Conservation (phyloP, 2,113 vertebrate species). For the Campylomormyrus tamandua region DNA sequence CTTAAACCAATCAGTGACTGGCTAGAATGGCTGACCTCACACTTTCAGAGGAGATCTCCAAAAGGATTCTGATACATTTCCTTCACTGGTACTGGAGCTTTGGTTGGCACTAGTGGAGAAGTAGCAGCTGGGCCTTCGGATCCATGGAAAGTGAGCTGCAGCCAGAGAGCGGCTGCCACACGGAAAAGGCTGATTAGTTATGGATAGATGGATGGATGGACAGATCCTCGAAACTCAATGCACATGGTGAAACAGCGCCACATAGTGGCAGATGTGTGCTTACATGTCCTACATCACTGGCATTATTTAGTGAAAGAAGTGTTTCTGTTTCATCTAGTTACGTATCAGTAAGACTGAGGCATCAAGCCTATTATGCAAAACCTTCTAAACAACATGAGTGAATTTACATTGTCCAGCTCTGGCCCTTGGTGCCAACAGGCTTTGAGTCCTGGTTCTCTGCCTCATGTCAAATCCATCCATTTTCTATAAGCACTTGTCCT, state of each 20-base stretch:
- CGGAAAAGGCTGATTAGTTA: neutral
- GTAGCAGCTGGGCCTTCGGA: neutral
- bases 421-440: neutral
- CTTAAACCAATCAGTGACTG: neutral
- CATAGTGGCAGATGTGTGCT: neutral
- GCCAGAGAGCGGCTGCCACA: neutral
- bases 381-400: neutral
- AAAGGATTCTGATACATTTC: neutral
- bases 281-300: neutral
- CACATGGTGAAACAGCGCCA: neutral
- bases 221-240: neutral
- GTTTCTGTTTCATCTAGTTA: neutral
- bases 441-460: neutral
- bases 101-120: neutral
- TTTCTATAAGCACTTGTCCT: neutral
- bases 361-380: neutral
- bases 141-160: neutral
- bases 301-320: neutral
- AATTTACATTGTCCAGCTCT: neutral
- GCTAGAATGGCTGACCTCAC: neutral
- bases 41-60: neutral
- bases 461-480: neutral
- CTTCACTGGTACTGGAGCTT: neutral
- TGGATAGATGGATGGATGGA: neutral
- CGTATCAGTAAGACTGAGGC: neutral